Percentiles rank a stretch among this genome's conserved stretches.
Conservation (phyloP, 1,140 invertebrate genomes). For the Gonatopus flavifemur region DNA sequence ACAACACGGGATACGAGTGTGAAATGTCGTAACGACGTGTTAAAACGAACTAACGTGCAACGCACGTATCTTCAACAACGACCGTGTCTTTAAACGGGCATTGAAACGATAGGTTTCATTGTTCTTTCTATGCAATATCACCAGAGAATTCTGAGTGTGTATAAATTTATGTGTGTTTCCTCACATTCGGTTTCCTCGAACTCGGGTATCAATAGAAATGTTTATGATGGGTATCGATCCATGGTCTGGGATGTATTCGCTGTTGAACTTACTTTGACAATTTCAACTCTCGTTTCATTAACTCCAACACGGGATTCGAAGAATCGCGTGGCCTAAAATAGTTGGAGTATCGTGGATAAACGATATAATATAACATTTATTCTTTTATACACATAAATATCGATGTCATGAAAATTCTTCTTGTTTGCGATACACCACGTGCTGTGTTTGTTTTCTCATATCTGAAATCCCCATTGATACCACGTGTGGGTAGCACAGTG, state of each 20-base stretch:
- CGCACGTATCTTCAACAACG: constrained; percentile 16
- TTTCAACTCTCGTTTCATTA: no score
- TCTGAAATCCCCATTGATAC: no score
- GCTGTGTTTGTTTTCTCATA: no score
- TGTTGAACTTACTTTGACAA: no score
- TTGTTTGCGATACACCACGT: background rate
- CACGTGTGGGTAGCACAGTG: background rate
- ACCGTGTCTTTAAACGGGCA: background rate
- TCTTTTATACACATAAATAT: background rate
- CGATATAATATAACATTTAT: constrained; percentile 8
- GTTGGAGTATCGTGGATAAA: background rate
- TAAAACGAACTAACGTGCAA: constrained; percentile 37
- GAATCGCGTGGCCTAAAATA: constrained; percentile 10
- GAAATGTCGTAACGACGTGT: constrained; percentile 46
- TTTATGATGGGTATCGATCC: constrained; percentile 1
- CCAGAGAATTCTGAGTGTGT: no score
- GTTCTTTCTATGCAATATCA: no score
- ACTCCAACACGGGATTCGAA: no score
- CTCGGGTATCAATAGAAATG: background rate
- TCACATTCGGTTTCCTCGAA: no score
- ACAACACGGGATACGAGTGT: constrained; percentile 25
- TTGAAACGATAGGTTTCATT: background rate
- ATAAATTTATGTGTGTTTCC: no score
- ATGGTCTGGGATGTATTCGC: no score
- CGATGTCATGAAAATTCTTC: background rate